phyloP scores from a whole-genome alignment of 2,113 vertebrate species.

The Petrocephalus zakoni region DNA sequence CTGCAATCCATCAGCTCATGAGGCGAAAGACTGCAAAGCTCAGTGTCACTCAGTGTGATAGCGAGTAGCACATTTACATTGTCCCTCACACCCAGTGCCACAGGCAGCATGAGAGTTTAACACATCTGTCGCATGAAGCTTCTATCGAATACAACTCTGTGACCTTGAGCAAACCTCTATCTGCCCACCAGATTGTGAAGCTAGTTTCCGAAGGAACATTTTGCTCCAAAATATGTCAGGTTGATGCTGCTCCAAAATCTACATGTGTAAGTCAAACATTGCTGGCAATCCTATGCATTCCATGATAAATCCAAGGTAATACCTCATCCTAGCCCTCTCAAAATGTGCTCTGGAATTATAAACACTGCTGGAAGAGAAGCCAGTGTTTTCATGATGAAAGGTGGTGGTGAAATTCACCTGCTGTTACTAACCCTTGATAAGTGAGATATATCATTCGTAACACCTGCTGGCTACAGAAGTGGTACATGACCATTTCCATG shows the following conservation, averaged over 20 bases:
- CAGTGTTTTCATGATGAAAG: not conserved
- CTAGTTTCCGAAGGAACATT: not conserved
- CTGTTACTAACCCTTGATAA: not conserved
- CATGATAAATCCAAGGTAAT: not conserved
- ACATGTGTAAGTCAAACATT: not conserved
- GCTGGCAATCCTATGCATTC: not conserved
- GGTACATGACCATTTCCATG: not conserved
- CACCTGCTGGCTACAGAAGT: not conserved
- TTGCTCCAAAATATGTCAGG: not conserved
- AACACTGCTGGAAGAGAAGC: not conserved
- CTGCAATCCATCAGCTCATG: not conserved
- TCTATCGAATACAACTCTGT: not conserved
- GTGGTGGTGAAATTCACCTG: not conserved
- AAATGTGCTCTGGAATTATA: not conserved
- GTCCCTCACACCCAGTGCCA: not conserved
- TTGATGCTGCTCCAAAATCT: too few relatives aligned
- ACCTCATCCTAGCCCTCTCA: not conserved
- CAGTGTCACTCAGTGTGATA: not conserved
- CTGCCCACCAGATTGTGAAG: not conserved
- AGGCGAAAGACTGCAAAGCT: not conserved
- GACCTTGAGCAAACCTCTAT: not conserved
- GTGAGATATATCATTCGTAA: not conserved
- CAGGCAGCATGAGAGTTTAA: not conserved
- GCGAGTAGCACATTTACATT: not conserved
- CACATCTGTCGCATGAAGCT: not conserved